A percentile compares a stretch with the other conserved stretches of the same genome.
Conservation (phyloP, 2,888 invertebrate species). For the Microctonus aethiopoides region DNA sequence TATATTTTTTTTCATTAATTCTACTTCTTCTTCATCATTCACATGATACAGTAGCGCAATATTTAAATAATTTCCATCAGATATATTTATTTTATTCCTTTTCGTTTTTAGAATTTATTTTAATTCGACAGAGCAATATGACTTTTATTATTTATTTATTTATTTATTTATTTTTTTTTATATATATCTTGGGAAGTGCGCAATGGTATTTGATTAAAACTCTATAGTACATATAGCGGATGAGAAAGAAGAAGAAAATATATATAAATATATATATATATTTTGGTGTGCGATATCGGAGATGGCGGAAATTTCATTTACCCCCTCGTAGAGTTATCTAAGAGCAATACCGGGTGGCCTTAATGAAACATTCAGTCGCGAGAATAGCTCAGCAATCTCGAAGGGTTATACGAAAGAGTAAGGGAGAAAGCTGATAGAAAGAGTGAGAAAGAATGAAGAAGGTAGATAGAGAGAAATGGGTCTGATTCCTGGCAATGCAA, state of each 20-base stretch:
- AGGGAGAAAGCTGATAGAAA: constrained; percentile 34
- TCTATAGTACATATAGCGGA: constrained; percentile 34
- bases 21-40: constrained; percentile 1
- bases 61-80: no score
- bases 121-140: constrained; percentile 6
- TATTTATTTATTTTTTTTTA: neutral
- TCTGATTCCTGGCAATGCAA: constrained; percentile 67
- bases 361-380: constrained; percentile 68
- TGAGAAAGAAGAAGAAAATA: constrained; percentile 35
- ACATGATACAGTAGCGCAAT: no score
- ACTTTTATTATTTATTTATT: neutral
- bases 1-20: neutral
- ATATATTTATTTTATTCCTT: constrained; percentile 15
- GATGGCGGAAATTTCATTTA: constrained; percentile 68
- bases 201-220: constrained; percentile 64
- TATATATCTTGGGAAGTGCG: constrained; percentile 24
- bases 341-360: constrained; percentile 68
- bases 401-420: constrained; percentile 55
- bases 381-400: constrained; percentile 68
- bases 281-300: constrained; percentile 60
- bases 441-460: constrained; percentile 34
- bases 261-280: constrained; percentile 20
- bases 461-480: constrained; percentile 54
- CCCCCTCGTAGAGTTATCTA: constrained; percentile 67
- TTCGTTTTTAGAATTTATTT: constrained; percentile 24